Conservation (phyloP, 2,113 vertebrate species). For the Ochotona princeps region DNA sequence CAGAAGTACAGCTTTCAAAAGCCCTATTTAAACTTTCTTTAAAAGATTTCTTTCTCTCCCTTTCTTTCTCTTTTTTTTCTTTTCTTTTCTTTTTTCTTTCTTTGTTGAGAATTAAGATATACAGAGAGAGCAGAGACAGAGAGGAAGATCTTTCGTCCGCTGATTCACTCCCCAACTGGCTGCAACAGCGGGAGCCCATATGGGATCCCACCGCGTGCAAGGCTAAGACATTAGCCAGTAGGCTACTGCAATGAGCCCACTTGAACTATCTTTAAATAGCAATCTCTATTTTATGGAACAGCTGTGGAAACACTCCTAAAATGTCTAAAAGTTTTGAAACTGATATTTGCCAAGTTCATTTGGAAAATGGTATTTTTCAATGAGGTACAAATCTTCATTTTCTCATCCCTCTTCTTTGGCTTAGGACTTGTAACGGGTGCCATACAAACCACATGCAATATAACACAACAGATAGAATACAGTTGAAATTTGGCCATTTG, state of each 20-base stretch:
- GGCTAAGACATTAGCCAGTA: no score
- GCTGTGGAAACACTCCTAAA: not conserved
- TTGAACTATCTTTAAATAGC: constrained; percentile 3
- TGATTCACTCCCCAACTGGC: no score
- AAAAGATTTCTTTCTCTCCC: no score
- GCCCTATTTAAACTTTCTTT: not conserved
- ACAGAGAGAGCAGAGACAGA: no score
- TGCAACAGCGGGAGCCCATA: no score
- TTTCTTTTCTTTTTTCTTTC: no score
- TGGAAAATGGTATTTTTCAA: constrained; percentile 42
- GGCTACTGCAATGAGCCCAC: not conserved
- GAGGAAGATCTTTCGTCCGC: no score
- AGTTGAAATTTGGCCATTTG: not conserved
- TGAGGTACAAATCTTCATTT: constrained; percentile 28
- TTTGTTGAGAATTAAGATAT: no score
- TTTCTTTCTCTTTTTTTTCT: no score
- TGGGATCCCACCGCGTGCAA: no score
- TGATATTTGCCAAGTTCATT: constrained; percentile 48
- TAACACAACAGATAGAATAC: not conserved
- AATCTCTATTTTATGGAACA: constrained; percentile 9
- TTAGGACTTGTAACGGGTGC: not conserved
- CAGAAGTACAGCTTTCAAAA: constrained; percentile 17
- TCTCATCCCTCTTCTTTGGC: not conserved
- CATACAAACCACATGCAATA: not conserved
- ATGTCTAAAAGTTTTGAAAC: constrained; percentile 4